A percentile compares a stretch with the other conserved stretches of the same genome.
phyloP scores from a whole-genome alignment of 1,140 invertebrate genomes.

The Phenacoccus solenopsis region DNA sequence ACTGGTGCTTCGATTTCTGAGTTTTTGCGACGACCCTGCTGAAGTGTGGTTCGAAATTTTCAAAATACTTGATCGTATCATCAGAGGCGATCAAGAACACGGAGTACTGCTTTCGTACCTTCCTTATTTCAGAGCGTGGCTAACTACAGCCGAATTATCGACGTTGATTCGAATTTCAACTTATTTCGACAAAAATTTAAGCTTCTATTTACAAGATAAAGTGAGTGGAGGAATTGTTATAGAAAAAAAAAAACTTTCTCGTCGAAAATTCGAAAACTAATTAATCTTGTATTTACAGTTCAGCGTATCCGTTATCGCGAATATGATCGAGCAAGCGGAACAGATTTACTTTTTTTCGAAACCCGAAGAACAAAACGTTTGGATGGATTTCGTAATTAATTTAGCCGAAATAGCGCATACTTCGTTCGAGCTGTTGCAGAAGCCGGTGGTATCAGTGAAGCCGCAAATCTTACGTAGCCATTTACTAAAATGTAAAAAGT shows the following conservation, averaged over 20 bases:
- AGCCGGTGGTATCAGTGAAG: background rate
- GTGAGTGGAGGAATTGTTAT: background rate
- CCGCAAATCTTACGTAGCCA: slow-evolving; percentile 7
- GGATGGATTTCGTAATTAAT: slow-evolving; percentile 14
- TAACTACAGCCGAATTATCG: background rate
- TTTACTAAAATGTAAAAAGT: slow-evolving; percentile 11
- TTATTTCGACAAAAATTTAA: background rate
- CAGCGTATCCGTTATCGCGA: slow-evolving; percentile 23
- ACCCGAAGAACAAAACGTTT: slow-evolving; percentile 11
- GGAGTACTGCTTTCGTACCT: slow-evolving; percentile 12
- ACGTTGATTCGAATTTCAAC: background rate
- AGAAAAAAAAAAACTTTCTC: no score
- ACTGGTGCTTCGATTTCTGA: slow-evolving; percentile 5
- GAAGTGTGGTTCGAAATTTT: slow-evolving; percentile 18
- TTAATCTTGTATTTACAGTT: slow-evolving; percentile 21
- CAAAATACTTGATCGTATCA: slow-evolving; percentile 6
- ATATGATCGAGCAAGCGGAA: slow-evolving; percentile 23
- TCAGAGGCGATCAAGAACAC: background rate
- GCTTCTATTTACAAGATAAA: slow-evolving; percentile 9
- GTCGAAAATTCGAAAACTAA: background rate
- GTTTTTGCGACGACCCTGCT: background rate
- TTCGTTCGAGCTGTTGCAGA: background rate
- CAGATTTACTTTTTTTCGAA: slow-evolving; percentile 5
- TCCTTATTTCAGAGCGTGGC: slow-evolving; percentile 13
- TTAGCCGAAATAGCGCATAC: slow-evolving; percentile 4